phyloP scores from a whole-genome alignment of 2,888 invertebrate species.

The Andrena hattorfiana region DNA sequence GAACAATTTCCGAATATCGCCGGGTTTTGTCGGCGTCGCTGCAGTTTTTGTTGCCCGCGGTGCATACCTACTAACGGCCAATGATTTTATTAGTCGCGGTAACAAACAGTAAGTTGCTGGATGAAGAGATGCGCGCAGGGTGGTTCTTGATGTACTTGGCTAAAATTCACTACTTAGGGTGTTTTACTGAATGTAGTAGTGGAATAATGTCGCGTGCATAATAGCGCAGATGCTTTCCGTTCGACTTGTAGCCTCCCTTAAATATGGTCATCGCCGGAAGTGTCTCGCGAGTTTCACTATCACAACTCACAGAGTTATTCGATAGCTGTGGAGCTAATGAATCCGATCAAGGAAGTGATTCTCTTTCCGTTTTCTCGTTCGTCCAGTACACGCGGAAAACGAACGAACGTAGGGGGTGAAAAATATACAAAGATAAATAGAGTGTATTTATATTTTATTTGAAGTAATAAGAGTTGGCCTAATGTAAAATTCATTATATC shows the following conservation, averaged over 20 bases:
- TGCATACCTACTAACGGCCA: not conserved
- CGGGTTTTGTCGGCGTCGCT: constrained; percentile 22
- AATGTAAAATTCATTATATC: constrained; percentile 70
- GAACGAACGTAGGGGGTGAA: not conserved
- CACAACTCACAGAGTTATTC: no score
- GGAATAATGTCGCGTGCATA: not conserved
- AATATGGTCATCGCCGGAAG: not conserved
- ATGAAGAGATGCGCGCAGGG: not conserved
- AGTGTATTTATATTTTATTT: constrained; percentile 59
- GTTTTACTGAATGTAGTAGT: not conserved
- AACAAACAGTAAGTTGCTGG: constrained; percentile 13
- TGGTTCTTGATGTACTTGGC: not conserved
- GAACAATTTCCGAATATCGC: constrained; percentile 60
- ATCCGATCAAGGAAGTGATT: not conserved
- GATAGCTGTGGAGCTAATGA: not conserved
- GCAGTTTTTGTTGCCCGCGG: not conserved
- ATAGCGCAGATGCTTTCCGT: no score
- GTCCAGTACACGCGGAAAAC: not conserved
- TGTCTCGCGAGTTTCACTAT: no score
- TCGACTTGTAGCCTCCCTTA: not conserved
- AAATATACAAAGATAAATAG: constrained; percentile 28
- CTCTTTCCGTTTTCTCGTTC: not conserved
- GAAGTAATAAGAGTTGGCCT: constrained; percentile 66
- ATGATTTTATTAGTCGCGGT: constrained; percentile 43
- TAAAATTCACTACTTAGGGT: not conserved